phyloP scores from a whole-genome alignment of 1,140 invertebrate species.

The Trypoxylus dichotomus region DNA sequence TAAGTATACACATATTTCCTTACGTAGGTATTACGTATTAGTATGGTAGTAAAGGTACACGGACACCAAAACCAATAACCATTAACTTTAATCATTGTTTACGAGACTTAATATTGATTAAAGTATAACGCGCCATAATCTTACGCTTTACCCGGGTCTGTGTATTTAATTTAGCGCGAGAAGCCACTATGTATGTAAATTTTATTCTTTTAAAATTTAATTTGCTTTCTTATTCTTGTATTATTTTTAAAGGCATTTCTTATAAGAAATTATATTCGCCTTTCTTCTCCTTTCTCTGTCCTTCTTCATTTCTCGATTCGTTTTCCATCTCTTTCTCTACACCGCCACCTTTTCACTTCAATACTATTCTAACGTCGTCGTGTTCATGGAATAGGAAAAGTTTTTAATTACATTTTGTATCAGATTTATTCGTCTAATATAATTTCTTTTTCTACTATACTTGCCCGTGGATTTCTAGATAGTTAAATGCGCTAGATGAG shows the following conservation, averaged over 20 bases:
- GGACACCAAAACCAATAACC: constrained; percentile 37
- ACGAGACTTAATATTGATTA: constrained; percentile 44
- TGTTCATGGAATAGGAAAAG: constrained; percentile 19
- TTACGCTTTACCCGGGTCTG: constrained; percentile 39
- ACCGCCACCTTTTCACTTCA: neutral
- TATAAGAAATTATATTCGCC: constrained; percentile 15
- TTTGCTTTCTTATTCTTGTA: constrained; percentile 41
- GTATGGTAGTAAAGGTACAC: constrained; percentile 9
- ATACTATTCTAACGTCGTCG: neutral
- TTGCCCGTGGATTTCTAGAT: too few relatives aligned
- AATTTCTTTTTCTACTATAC: neutral
- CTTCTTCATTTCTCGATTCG: neutral
- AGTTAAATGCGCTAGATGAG: too few relatives aligned
- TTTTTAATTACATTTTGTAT: constrained; percentile 26
- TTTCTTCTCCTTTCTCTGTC: neutral
- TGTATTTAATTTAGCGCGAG: constrained; percentile 30
- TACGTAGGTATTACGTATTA: neutral
- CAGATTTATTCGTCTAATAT: constrained; percentile 22
- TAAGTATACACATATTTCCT: neutral
- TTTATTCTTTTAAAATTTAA: constrained; percentile 44
- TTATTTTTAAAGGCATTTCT: constrained; percentile 33
- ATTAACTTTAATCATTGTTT: constrained; percentile 44
- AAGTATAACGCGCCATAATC: constrained; percentile 37
- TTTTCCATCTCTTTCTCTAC: neutral
- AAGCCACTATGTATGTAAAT: constrained; percentile 42